Base-by-base conservation (phyloP, 2,797 vertebrate genomes). In the Rhodeus uyekii region DNA sequence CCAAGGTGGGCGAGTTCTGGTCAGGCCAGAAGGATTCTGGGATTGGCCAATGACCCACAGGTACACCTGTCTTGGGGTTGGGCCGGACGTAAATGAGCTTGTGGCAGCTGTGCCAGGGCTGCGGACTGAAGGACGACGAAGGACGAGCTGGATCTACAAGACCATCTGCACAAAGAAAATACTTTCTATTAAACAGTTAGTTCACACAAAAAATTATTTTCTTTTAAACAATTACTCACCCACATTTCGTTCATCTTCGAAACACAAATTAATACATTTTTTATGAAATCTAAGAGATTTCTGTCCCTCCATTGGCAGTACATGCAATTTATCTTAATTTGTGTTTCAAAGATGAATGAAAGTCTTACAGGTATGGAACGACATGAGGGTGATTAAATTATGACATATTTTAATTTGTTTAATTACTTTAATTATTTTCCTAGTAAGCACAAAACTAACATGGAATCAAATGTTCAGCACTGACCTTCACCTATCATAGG, bases 11-110 rank as follows among this genome's bases (percentile, higher is more conserved):
- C 85, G 96, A 98, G 91, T 98, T 99, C 94, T 98, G 98, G 93
- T 99, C 98, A 61, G 98, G 98, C 97, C 98, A 99, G 91, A 99
- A 99, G 85, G 97, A 97, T 89, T 99, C 98, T 58, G 98, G 97
- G 85, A 99, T 97, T 86, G 98, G 98, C 98, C 98, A 99, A 13
- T 99, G 98, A 69, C 98, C 98, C 78, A 99, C 96, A 83, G 98
- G 97, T 90, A 99, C 96, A 2, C 98, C 98, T 0, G 97, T 98
- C 93, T 98, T 99, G 76, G 97, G 97, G 91, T 99, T 99, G 6
- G 98, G 97, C 39, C 98, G 93, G 60, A 99, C 97, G 13, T 99
- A 99, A 93, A 99, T 99, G 88, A 99, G 96, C 85, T 98, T 99
- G 93, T 99, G 98, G 93, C 98, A 99, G 83, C 96, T 99, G 93